A percentile compares a stretch with the other conserved stretches of the same genome.
Evolutionary conservation across 2,888 invertebrate species (phyloP).

Genomic region (Alviniconcha strummeri): DNA sequence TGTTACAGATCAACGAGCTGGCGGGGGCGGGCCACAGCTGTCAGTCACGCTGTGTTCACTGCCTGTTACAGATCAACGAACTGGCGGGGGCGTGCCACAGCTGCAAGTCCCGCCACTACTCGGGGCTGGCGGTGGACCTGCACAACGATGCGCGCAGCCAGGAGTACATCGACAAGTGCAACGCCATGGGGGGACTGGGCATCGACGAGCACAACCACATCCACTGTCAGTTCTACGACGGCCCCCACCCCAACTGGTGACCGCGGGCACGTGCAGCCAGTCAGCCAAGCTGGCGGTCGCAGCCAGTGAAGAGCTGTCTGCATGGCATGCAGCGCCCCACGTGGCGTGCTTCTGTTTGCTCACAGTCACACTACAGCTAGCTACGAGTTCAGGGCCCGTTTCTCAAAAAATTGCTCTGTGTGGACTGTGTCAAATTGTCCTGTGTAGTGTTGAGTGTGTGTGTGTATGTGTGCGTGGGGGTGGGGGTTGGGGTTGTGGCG

Average conservation of each 20-base stretch:
- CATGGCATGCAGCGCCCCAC: too few relatives aligned
- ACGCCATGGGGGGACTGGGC: conserved; percentile 37
- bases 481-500: neutral
- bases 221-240: conserved; percentile 42
- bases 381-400: neutral
- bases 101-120: conserved; percentile 53
- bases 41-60: too few relatives aligned
- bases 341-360: too few relatives aligned
- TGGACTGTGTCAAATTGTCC: neutral
- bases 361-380: neutral
- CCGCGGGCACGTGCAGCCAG: neutral
- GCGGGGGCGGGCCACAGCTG: too few relatives aligned
- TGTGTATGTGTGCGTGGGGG: neutral
- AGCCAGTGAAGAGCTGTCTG: too few relatives aligned
- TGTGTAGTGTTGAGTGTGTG: neutral
- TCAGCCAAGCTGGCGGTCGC: too few relatives aligned
- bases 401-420: neutral
- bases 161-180: conserved; percentile 36
- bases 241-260: neutral
- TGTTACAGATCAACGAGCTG: too few relatives aligned
- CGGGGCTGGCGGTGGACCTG: conserved; percentile 51
- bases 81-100: conserved; percentile 48
- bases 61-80: conserved; percentile 49
- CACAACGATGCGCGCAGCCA: conserved; percentile 38
- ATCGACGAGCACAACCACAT: conserved; percentile 46